Percentiles rank a stretch among this genome's conserved stretches.
phyloP scores from a whole-genome alignment of 2,797 vertebrate genomes.

The Peromyscus nudipes region DNA sequence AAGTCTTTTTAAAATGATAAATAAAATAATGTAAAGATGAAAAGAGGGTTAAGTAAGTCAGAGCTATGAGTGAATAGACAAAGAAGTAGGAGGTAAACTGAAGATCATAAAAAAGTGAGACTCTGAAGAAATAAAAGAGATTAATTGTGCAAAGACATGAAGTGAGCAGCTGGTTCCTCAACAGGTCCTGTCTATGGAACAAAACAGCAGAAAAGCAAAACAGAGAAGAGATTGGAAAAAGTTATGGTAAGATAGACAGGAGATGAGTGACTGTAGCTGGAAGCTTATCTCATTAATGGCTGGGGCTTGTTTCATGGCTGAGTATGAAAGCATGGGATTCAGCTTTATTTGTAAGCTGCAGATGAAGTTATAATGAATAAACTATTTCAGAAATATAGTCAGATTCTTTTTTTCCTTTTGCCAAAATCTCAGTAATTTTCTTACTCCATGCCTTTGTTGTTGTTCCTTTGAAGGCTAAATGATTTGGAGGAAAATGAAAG shows the following conservation, averaged over 20 bases:
- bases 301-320: not conserved
- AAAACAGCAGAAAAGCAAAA: not conserved
- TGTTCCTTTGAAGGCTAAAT: conserved; percentile 28
- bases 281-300: too few species aligned
- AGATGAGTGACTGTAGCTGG: not conserved
- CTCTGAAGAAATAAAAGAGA: not conserved
- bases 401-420: not conserved
- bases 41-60: not conserved
- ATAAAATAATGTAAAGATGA: not conserved
- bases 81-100: not conserved
- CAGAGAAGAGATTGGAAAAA: not conserved
- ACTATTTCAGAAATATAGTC: not conserved
- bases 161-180: not conserved
- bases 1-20: not conserved
- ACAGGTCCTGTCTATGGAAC: not conserved
- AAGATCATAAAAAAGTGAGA: not conserved
- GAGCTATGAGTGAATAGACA: not conserved
- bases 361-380: not conserved
- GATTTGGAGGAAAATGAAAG: conserved; percentile 21
- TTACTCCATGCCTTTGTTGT: not conserved
- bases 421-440: not conserved
- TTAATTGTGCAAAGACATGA: not conserved
- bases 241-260: not conserved
- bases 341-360: not conserved
- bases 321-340: not conserved